phyloP scores from a whole-genome alignment of 2,797 vertebrate genomes.

The Scleropages formosus region DNA sequence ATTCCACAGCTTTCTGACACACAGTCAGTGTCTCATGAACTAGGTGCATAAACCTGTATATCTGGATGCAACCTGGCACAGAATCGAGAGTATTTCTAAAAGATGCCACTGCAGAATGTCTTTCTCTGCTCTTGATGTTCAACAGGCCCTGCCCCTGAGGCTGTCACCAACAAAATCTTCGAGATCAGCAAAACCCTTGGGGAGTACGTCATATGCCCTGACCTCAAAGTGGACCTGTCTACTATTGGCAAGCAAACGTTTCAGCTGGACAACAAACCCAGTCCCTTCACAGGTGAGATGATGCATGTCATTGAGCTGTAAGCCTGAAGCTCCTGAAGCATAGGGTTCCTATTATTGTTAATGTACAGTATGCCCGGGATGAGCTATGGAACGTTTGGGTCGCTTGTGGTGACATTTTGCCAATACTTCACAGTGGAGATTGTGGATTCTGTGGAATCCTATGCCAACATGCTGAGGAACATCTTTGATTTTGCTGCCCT shows the following conservation, averaged over 20 bases:
- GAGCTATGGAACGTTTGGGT: neutral
- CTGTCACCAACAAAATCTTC: slow-evolving; percentile 91
- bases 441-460: slow-evolving; percentile 91
- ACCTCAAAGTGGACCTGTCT: slow-evolving; percentile 85
- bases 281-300: slow-evolving; percentile 84
- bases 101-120: neutral
- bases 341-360: no score
- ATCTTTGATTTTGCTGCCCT: slow-evolving; percentile 93
- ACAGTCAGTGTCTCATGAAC: no score
- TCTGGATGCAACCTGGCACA: no score
- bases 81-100: no score
- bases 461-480: slow-evolving; percentile 86
- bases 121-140: neutral
- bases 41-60: no score
- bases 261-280: slow-evolving; percentile 91
- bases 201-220: slow-evolving; percentile 93
- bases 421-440: slow-evolving; percentile 82
- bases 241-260: slow-evolving; percentile 92
- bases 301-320: neutral
- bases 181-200: slow-evolving; percentile 92
- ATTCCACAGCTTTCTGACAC: neutral
- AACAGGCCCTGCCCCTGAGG: slow-evolving; percentile 91
- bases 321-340: neutral
- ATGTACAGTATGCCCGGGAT: no score
- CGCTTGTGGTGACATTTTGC: slow-evolving; percentile 1